phyloP scores from a whole-genome alignment of 2,113 vertebrate species.

The Phylloscopus whistleri region DNA sequence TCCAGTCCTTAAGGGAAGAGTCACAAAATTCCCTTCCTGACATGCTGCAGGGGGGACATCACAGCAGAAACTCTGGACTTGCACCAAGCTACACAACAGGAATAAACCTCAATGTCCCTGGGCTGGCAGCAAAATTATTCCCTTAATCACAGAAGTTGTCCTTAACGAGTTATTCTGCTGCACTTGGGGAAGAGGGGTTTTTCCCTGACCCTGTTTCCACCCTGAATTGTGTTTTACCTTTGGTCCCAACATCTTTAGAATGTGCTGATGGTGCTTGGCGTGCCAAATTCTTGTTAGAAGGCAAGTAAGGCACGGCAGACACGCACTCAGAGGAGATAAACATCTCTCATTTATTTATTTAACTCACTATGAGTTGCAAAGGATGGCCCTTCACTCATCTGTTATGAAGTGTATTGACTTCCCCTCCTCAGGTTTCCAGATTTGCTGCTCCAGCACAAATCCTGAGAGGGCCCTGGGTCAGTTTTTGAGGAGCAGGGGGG shows the following conservation, averaged over 20 bases:
- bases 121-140: not conserved
- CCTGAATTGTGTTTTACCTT: not conserved
- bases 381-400: not conserved
- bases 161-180: not conserved
- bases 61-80: not conserved
- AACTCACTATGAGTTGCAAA: not conserved
- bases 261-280: rapidly evolving
- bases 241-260: not conserved
- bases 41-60: rapidly evolving
- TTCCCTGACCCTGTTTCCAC: not conserved
- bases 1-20: not conserved
- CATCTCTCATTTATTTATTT: not conserved
- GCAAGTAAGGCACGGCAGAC: not conserved
- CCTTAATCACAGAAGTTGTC: not conserved
- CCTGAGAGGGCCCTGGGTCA: not conserved
- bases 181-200: not conserved
- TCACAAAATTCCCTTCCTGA: not conserved
- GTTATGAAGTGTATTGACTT: not conserved
- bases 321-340: not conserved
- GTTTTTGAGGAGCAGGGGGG: not conserved
- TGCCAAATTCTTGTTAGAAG: not conserved
- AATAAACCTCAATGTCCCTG: not conserved
- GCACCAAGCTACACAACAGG: rapidly evolving
- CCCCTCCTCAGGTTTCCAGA: not conserved
- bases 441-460: not conserved